Conservation (phyloP, 2,888 invertebrate species). For the Diogma glabrata region DNA sequence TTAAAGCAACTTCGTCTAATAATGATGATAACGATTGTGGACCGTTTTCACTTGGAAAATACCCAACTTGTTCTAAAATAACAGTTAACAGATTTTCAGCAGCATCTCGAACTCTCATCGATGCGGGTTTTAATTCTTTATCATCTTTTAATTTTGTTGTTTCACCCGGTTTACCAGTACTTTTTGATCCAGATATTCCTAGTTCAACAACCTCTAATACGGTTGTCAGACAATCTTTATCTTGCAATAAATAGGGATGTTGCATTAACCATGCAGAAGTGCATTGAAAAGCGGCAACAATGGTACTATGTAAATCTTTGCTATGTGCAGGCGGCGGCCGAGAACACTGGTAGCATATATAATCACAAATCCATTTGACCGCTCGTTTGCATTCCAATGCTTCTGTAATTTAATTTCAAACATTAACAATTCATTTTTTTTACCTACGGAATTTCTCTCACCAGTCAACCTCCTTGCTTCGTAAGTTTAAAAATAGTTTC, state of each 20-base stretch:
- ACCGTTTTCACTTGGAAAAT: constrained; percentile 73
- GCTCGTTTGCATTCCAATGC: constrained; percentile 81
- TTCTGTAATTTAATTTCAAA: constrained; percentile 43
- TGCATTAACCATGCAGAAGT: constrained; percentile 86
- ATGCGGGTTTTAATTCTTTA: constrained; percentile 92
- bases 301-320: constrained; percentile 87
- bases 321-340: constrained; percentile 89
- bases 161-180: constrained; percentile 76
- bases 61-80: constrained; percentile 82
- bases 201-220: constrained; percentile 95
- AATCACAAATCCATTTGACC: constrained; percentile 97
- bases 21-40: constrained; percentile 76
- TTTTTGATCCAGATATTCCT: constrained; percentile 93
- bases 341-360: constrained; percentile 90
- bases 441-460: constrained; percentile 21
- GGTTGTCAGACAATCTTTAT: constrained; percentile 83
- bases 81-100: constrained; percentile 88
- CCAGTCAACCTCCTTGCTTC: constrained; percentile 43
- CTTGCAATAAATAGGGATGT: constrained; percentile 79
- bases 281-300: constrained; percentile 86
- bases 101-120: constrained; percentile 94
- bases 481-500: constrained; percentile 20
- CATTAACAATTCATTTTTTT: neutral
- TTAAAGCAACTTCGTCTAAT: constrained; percentile 74
- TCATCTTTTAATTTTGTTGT: constrained; percentile 87